Evolutionary conservation across 1,140 invertebrate genomes (phyloP).

Genomic region (Stegodyphus dumicola): DNA sequence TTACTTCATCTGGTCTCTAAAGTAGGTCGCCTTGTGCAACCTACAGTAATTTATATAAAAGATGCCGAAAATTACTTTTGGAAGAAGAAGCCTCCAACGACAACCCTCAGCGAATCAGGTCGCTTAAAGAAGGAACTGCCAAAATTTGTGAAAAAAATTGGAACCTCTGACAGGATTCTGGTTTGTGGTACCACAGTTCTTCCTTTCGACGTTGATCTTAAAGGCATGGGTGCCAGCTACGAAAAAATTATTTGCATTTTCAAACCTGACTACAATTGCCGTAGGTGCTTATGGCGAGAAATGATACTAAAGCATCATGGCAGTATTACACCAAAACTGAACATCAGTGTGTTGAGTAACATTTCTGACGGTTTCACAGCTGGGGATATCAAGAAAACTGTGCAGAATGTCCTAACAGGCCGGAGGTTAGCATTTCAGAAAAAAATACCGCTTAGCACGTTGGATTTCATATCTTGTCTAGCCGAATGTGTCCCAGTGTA

Average conservation of each 20-base stretch:
- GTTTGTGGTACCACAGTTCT: constrained; percentile 83
- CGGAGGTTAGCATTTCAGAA: not conserved
- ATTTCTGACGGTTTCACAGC: constrained; percentile 91
- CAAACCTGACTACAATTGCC: constrained; percentile 86
- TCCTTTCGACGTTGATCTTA: constrained; percentile 88
- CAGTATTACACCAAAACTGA: constrained; percentile 75
- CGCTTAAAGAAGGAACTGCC: constrained; percentile 92
- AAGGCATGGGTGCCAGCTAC: constrained; percentile 84
- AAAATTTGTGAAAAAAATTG: constrained; percentile 86
- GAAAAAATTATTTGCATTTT: constrained; percentile 89
- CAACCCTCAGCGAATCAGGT: constrained; percentile 83
- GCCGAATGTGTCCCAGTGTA: constrained; percentile 35
- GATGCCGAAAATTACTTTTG: constrained; percentile 92
- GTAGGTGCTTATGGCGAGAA: constrained; percentile 77
- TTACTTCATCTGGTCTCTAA: constrained; percentile 81
- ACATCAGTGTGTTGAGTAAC: constrained; percentile 79
- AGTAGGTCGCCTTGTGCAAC: constrained; percentile 76
- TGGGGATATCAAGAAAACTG: constrained; percentile 74
- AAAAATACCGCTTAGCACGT: constrained; percentile 3
- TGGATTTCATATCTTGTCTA: constrained; percentile 12
- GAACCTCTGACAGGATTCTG: constrained; percentile 80
- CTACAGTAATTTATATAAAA: constrained; percentile 91
- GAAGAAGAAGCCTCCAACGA: constrained; percentile 76
- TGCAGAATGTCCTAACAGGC: constrained; percentile 67
- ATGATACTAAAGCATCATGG: constrained; percentile 68